phyloP scores from a whole-genome alignment of 2,888 invertebrate genomes.

The Apomyelois bistriatella region DNA sequence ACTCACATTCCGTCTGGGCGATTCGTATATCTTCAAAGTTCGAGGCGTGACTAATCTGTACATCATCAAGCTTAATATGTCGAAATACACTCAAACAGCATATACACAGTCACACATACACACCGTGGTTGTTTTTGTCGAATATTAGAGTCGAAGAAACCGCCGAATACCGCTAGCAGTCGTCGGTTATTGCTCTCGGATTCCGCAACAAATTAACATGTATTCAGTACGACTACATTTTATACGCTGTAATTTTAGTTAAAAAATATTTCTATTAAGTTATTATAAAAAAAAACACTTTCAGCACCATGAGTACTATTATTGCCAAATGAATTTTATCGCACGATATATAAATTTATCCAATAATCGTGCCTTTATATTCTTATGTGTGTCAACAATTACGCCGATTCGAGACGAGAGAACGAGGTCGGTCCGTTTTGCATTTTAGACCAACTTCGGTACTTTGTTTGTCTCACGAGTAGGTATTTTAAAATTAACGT shows the following conservation, averaged over 20 bases:
- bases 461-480: constrained; percentile 30
- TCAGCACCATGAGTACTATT: background rate
- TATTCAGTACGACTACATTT: constrained; percentile 76
- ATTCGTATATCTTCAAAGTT: constrained; percentile 37
- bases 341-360: constrained; percentile 21
- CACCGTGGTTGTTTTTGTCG: constrained; percentile 63
- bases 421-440: constrained; percentile 44
- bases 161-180: constrained; percentile 75
- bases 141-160: constrained; percentile 73
- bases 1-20: too few species aligned
- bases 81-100: constrained; percentile 56
- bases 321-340: constrained; percentile 18
- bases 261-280: constrained; percentile 49
- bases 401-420: constrained; percentile 27
- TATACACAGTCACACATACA: constrained; percentile 43
- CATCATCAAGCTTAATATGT: constrained; percentile 61
- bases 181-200: constrained; percentile 78
- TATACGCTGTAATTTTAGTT: constrained; percentile 67
- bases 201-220: constrained; percentile 80
- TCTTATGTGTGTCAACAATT: constrained; percentile 35
- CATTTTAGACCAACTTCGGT: constrained; percentile 33
- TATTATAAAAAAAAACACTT: background rate
- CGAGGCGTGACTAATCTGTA: constrained; percentile 58
- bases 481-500: background rate
- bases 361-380: constrained; percentile 24